phyloP scores from a whole-genome alignment of 2,888 invertebrate genomes.

The Parascotia fuliginaria region DNA sequence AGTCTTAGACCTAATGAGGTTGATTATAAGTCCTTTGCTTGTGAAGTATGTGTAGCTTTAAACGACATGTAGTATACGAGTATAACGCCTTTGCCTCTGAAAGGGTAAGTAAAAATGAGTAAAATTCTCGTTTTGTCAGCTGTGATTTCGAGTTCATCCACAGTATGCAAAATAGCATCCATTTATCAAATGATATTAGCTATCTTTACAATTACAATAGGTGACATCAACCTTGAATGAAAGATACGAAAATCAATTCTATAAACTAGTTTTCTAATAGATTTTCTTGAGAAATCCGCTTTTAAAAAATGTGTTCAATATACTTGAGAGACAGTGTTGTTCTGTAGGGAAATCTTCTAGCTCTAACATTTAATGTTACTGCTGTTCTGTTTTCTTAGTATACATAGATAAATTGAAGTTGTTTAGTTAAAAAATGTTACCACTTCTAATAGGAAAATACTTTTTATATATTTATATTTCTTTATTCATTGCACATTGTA shows the following conservation, averaged over 20 bases:
- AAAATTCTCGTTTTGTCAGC: too few relatives aligned
- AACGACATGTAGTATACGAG: too few relatives aligned
- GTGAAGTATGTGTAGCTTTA: background rate
- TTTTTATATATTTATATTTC: background rate
- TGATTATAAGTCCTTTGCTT: background rate
- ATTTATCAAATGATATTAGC: too few relatives aligned
- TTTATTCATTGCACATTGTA: too few relatives aligned
- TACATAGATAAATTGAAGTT: background rate
- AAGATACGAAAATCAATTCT: background rate
- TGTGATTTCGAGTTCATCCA: too few relatives aligned
- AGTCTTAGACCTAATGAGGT: background rate
- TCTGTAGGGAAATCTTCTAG: slow-evolving; percentile 30
- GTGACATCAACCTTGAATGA: background rate
- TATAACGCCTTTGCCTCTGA: too few relatives aligned
- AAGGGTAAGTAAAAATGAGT: too few relatives aligned
- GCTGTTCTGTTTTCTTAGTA: slow-evolving; percentile 15
- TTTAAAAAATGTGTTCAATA: slow-evolving; percentile 12
- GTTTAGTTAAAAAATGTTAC: background rate
- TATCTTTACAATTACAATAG: background rate
- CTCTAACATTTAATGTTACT: slow-evolving; percentile 29
- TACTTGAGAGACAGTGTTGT: slow-evolving; percentile 8
- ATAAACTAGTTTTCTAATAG: background rate
- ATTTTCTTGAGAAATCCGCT: background rate
- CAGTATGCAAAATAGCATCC: too few relatives aligned
- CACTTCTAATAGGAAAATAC: background rate